Evolutionary conservation across 2,113 vertebrate genomes (phyloP), one percentile per base, ranked within the genome.

Genomic region (Oryzias curvinotus): DNA sequence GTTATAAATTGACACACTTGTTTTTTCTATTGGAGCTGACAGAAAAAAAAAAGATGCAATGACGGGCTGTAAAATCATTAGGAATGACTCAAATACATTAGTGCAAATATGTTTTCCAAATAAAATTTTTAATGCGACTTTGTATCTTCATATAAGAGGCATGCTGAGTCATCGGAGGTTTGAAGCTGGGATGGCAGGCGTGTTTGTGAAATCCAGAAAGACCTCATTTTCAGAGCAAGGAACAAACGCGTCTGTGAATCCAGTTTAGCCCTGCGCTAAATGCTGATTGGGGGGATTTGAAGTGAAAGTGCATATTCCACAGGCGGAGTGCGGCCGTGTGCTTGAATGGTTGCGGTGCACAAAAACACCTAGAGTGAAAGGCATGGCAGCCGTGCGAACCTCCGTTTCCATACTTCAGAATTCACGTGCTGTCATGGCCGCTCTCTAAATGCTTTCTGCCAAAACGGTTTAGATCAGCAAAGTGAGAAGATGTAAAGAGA

Each of bases 1-100:
- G 36, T 36, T 36, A 36, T 10, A 36, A 36, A 12, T 36, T 66
- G 61, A 48, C 46, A 68, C 36, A 14, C 19, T 19, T n/a, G 71
- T 21, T 17, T 42, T 42, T 53, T 76, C 62, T 46, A 23, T 57
- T 21, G 43, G 52, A 23, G 45, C 50, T 57, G 51, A 8, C 64
- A 65, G 46, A 3, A 23, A 23, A 23, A 52, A 57, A 60, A 67
- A 69, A 1, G 28, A 18, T 3, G 0, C 10, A 67, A 17, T 23
- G 25, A 41, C 51, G 41, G 5, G 21, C 36, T 47, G 48, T 65
- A 46, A 58, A 50, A 19, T 44, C 19, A 62, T 36, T 12, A 3
- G 36, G 36, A 30, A 7, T 6, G 28, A 5, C 28, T 30, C 28
- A 7, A 30, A 36, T 36, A 36, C 12, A 36, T 36, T 36, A 12